phyloP scores from a whole-genome alignment of 2,888 invertebrate species.

The Hypomecis punctinalis region DNA sequence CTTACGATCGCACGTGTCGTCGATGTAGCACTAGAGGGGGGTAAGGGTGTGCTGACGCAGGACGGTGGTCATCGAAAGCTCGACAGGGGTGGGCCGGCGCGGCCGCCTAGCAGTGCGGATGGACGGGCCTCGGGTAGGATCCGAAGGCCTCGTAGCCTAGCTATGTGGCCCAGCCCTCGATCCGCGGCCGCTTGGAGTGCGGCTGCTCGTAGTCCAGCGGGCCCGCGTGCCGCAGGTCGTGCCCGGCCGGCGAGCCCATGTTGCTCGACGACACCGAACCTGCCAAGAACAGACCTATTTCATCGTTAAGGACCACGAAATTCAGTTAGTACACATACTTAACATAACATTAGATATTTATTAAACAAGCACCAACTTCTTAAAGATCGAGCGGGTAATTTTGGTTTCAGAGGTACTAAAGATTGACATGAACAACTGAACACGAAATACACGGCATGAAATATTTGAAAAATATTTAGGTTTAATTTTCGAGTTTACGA shows the following conservation, averaged over 20 bases:
- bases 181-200: slow-evolving; percentile 93
- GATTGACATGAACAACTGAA: too few species aligned
- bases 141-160: slow-evolving; percentile 83
- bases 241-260: slow-evolving; percentile 89
- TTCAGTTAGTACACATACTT: slow-evolving; percentile 14
- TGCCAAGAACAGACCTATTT: slow-evolving; percentile 59
- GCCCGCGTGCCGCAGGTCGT: slow-evolving; percentile 79
- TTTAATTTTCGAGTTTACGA: too few species aligned
- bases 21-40: slow-evolving; percentile 40
- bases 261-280: slow-evolving; percentile 94
- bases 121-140: slow-evolving; percentile 78
- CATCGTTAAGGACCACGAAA: slow-evolving; percentile 26
- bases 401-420: too few species aligned
- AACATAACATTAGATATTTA: slow-evolving; percentile 18
- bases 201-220: slow-evolving; percentile 84
- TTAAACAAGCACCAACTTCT: too few species aligned
- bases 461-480: too few species aligned
- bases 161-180: slow-evolving; percentile 97
- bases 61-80: slow-evolving; percentile 62
- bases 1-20: slow-evolving; percentile 49
- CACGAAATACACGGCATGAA: too few species aligned
- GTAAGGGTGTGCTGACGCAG: slow-evolving; percentile 44
- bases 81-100: slow-evolving; percentile 54
- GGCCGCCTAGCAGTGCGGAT: slow-evolving; percentile 79
- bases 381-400: too few species aligned